Evolutionary conservation across 2,888 invertebrate species (phyloP).

Genomic region (Panorpa germanica): DNA sequence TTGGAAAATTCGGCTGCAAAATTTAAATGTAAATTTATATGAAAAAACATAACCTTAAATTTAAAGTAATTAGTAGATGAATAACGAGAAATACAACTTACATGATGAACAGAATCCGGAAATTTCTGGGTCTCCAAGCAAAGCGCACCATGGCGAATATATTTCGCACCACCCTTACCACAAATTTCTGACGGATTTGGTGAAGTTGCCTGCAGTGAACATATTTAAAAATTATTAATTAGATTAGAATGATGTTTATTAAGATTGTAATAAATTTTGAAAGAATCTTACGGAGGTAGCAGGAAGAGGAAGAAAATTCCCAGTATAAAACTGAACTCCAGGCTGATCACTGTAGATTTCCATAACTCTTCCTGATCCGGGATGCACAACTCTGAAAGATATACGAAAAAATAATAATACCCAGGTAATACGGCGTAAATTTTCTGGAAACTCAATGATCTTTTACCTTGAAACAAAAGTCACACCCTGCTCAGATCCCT

Average conservation of each 20-base stretch:
- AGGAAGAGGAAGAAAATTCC: constrained; percentile 49
- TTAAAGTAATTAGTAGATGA: constrained; percentile 9
- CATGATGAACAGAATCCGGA: constrained; percentile 77
- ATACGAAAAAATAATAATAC: constrained; percentile 5
- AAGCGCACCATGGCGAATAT: constrained; percentile 61
- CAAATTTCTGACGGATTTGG: constrained; percentile 22
- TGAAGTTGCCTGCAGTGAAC: neutral
- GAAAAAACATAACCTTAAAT: constrained; percentile 11
- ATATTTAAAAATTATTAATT: constrained; percentile 1
- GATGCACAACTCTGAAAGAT: constrained; percentile 38
- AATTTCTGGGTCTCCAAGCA: constrained; percentile 86
- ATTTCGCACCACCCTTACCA: constrained; percentile 52
- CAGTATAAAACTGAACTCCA: constrained; percentile 80
- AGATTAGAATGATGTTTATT: too few relatives aligned
- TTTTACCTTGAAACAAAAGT: constrained; percentile 40
- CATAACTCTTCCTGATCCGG: constrained; percentile 47
- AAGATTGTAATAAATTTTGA: too few relatives aligned
- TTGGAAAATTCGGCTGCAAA: constrained; percentile 56
- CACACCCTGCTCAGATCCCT: constrained; percentile 31
- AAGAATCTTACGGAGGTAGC: constrained; percentile 13
- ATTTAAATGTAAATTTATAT: too few relatives aligned
- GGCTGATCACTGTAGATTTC: constrained; percentile 76
- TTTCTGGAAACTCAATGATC: constrained; percentile 2
- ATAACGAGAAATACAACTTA: constrained; percentile 22
- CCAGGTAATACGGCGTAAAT: constrained; percentile 6